Conservation (phyloP, 2,797 vertebrate genomes). For the Myotis findleyi region DNA sequence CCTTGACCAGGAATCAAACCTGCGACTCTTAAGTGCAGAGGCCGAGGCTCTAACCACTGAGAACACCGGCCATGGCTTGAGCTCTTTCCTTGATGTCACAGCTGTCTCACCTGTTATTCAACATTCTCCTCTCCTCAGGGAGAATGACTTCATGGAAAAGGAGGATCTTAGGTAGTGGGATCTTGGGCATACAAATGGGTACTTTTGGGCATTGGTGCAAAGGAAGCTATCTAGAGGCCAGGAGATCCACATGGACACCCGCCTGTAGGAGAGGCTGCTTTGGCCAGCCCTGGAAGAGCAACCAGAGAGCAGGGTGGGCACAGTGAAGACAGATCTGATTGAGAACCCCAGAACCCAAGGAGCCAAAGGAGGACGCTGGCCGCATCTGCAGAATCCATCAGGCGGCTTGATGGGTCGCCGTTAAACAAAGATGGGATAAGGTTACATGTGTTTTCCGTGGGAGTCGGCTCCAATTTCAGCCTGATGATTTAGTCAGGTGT, state of each 20-base stretch:
- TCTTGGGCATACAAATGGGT: neutral
- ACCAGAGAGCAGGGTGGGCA: conserved; percentile 79
- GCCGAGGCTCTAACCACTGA: too few species aligned
- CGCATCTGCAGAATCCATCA: conserved; percentile 99
- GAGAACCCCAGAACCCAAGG: conserved; percentile 87
- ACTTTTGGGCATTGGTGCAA: neutral
- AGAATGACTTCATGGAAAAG: neutral
- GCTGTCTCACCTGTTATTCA: neutral
- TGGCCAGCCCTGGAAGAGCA: neutral
- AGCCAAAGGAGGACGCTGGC: conserved; percentile 86
- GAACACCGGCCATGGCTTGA: too few species aligned
- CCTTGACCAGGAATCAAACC: too few species aligned
- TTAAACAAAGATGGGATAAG: conserved; percentile 97
- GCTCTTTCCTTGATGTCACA: neutral
- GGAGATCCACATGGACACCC: neutral
- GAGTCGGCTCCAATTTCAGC: conserved; percentile 98
- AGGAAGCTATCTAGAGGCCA: neutral
- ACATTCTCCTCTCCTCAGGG: neutral
- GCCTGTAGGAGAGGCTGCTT: neutral
- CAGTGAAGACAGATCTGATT: conserved; percentile 86
- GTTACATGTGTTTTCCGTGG: conserved; percentile 97
- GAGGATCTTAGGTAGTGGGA: neutral
- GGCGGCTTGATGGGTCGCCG: conserved; percentile 92
- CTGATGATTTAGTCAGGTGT: conserved; percentile 99
- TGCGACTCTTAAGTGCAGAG: too few species aligned